Conservation (phyloP, 2,888 invertebrate species). For the Spodoptera littoralis region DNA sequence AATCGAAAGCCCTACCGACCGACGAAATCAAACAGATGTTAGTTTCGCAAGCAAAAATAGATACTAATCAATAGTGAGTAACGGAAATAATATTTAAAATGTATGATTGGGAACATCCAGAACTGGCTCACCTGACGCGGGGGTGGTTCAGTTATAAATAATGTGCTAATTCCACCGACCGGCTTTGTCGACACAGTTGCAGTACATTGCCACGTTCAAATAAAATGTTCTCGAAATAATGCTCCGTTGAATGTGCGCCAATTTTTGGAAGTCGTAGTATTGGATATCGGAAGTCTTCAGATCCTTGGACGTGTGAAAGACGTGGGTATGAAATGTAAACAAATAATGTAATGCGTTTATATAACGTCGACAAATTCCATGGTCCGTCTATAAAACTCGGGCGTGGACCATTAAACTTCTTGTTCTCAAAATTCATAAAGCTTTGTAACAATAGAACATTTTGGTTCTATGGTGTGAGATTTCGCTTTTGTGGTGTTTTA, state of each 20-base stretch:
- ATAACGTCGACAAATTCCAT: conserved; percentile 4
- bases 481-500: conserved; percentile 9
- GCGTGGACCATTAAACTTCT: not conserved
- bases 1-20: conserved; percentile 24
- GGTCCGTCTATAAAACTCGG: conserved; percentile 1
- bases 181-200: conserved; percentile 74
- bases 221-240: conserved; percentile 60
- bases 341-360: conserved; percentile 14
- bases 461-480: not conserved
- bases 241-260: conserved; percentile 44
- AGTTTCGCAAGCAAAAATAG: conserved; percentile 44
- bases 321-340: conserved; percentile 10
- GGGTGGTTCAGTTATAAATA: conserved; percentile 76
- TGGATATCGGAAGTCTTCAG: conserved; percentile 55
- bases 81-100: conserved; percentile 56
- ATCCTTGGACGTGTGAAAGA: conserved; percentile 21
- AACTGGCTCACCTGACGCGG: conserved; percentile 66
- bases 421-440: conserved; percentile 11
- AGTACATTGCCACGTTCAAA: conserved; percentile 67
- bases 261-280: conserved; percentile 50
- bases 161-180: conserved; percentile 73
- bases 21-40: conserved; percentile 37
- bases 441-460: conserved; percentile 1
- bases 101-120: conserved; percentile 57
- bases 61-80: conserved; percentile 56